These are phyloP conservation scores for Platycnemis pennipes DNA, from an alignment of 2,888 invertebrate genomes.

Conservation along the genomic window DNA sequence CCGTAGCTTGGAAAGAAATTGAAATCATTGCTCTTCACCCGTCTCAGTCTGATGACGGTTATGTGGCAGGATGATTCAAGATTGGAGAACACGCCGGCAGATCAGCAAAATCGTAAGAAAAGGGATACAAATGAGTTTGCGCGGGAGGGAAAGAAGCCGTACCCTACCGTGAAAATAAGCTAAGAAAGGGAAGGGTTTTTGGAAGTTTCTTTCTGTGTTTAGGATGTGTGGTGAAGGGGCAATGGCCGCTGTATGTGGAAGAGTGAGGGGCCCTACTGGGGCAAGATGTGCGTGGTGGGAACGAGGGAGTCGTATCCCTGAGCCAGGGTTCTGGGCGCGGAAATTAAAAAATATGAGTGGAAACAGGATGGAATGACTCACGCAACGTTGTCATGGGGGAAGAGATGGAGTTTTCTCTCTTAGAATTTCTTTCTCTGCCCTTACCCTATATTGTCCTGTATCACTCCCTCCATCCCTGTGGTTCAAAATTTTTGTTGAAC, in stretches of 20 bases:
- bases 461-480: background rate
- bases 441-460: background rate
- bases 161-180: background rate
- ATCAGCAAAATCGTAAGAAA: background rate
- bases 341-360: conserved; percentile 23
- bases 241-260: background rate
- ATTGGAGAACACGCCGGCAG: no score
- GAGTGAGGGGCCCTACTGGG: no score
- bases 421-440: background rate
- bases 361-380: conserved; percentile 7
- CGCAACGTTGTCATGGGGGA: conserved; percentile 9
- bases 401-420: background rate
- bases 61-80: no score
- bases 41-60: no score
- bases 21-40: background rate
- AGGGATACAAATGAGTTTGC: background rate
- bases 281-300: no score
- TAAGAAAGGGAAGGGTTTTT: background rate
- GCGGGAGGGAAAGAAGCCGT: background rate
- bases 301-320: conserved; percentile 9
- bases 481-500: background rate
- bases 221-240: background rate
- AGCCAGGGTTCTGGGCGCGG: background rate
- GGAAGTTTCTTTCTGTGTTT: background rate
- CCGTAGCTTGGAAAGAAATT: background rate